Evolutionary conservation across 2,888 invertebrate species (phyloP).

Genomic region (Apoda limacodes): DNA sequence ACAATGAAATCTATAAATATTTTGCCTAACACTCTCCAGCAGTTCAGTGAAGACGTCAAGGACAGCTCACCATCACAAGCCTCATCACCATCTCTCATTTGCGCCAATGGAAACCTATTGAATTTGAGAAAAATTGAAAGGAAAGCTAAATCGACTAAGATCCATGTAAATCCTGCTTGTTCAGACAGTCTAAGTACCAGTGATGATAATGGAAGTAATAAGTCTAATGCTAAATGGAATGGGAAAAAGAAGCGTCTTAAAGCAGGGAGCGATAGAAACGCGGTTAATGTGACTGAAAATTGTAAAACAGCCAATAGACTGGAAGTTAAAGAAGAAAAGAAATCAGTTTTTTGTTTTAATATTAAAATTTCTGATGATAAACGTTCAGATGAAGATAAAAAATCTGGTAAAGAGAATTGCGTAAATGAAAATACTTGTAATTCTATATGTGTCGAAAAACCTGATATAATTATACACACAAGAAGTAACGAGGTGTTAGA

Average conservation of each 20-base stretch:
- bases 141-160: constrained; percentile 60
- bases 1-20: constrained; percentile 47
- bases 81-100: constrained; percentile 43
- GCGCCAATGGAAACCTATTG: constrained; percentile 44
- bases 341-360: constrained; percentile 62
- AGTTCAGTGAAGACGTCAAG: constrained; percentile 39
- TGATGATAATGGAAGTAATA: constrained; percentile 52
- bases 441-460: constrained; percentile 41
- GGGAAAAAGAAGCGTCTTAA: constrained; percentile 61
- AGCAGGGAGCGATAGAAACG: constrained; percentile 31
- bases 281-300: too few relatives aligned
- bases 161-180: constrained; percentile 59
- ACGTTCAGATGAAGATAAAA: constrained; percentile 47
- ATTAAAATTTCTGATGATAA: constrained; percentile 56
- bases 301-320: too few relatives aligned
- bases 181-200: constrained; percentile 52
- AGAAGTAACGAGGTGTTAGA: constrained; percentile 42
- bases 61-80: constrained; percentile 40
- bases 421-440: constrained; percentile 56
- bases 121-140: constrained; percentile 59
- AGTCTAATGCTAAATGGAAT: constrained; percentile 49
- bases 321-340: constrained; percentile 48
- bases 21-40: constrained; percentile 35
- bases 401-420: constrained; percentile 51
- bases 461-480: constrained; percentile 54